phyloP scores from a whole-genome alignment of 2,113 vertebrate genomes.

The Myrmophylax atrothorax region DNA sequence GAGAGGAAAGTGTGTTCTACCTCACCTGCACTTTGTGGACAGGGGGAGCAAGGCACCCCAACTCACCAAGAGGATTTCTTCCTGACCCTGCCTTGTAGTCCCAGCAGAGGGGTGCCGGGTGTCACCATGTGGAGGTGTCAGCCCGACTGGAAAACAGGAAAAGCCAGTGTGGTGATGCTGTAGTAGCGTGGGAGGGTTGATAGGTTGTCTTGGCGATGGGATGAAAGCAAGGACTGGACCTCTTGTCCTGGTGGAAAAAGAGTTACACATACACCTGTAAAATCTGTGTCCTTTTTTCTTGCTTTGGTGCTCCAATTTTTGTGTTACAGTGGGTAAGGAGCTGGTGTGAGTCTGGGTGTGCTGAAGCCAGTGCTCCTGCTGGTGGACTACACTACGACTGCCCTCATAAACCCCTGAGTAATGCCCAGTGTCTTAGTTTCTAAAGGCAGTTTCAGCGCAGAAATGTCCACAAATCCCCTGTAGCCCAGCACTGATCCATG shows the following conservation, averaged over 20 bases:
- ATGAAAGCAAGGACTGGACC: not conserved
- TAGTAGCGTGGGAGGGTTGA: not conserved
- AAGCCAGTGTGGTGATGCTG: not conserved
- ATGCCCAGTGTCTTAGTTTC: not conserved
- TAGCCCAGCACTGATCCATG: not conserved
- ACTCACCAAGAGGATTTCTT: accelerated
- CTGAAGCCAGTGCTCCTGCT: not conserved
- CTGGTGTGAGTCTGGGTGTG: not conserved
- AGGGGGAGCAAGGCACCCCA: not conserved
- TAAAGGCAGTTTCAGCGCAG: not conserved
- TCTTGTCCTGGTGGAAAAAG: not conserved
- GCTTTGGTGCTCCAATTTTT: accelerated
- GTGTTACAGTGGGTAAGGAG: not conserved
- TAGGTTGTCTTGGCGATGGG: not conserved
- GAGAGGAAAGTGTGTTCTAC: not conserved
- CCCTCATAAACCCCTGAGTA: not conserved
- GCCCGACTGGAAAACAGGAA: not conserved
- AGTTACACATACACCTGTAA: not conserved
- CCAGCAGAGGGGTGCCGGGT: not conserved
- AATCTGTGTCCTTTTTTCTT: not conserved
- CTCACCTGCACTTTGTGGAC: not conserved
- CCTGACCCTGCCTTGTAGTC: accelerated
- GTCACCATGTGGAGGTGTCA: not conserved
- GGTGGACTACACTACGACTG: not conserved
- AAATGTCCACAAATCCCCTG: not conserved